Conservation (phyloP, 1,140 invertebrate species). For the Latrodectus geometricus region DNA sequence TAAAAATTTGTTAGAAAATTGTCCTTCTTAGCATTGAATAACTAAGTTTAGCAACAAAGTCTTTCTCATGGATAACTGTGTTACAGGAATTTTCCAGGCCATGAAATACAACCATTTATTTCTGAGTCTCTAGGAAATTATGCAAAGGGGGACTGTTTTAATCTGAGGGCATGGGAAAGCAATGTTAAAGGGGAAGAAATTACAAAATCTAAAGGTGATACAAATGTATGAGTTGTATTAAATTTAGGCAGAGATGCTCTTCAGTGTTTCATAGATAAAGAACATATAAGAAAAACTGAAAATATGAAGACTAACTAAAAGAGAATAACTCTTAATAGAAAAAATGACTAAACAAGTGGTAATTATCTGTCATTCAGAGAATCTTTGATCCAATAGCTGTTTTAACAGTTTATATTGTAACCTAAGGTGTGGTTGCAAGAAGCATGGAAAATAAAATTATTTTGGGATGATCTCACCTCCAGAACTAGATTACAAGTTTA, state of each 20-base stretch:
- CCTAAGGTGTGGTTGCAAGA: slow-evolving; percentile 12
- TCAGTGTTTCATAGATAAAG: neutral
- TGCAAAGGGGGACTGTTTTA: neutral
- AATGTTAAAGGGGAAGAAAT: neutral
- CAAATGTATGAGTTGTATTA: neutral
- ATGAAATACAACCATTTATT: slow-evolving; percentile 14
- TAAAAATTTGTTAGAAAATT: neutral
- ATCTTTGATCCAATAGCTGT: slow-evolving; percentile 17
- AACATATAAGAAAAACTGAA: too few relatives aligned
- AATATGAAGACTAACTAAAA: too few relatives aligned
- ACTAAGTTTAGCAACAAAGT: too few relatives aligned
- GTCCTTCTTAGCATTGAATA: too few relatives aligned
- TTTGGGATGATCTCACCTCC: neutral
- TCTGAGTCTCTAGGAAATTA: neutral
- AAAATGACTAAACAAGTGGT: neutral
- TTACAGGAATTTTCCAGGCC: neutral
- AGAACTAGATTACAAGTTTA: neutral
- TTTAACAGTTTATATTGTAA: neutral
- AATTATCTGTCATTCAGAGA: neutral
- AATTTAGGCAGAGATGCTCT: neutral
- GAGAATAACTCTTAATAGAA: too few relatives aligned
- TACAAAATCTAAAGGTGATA: neutral
- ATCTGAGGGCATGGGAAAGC: slow-evolving; percentile 20
- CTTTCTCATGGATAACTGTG: slow-evolving; percentile 30
- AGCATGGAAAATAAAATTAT: neutral